These are phyloP conservation scores for Drosophila robusta DNA, from an alignment of 2,888 invertebrate species.

Conservation along the genomic window DNA sequence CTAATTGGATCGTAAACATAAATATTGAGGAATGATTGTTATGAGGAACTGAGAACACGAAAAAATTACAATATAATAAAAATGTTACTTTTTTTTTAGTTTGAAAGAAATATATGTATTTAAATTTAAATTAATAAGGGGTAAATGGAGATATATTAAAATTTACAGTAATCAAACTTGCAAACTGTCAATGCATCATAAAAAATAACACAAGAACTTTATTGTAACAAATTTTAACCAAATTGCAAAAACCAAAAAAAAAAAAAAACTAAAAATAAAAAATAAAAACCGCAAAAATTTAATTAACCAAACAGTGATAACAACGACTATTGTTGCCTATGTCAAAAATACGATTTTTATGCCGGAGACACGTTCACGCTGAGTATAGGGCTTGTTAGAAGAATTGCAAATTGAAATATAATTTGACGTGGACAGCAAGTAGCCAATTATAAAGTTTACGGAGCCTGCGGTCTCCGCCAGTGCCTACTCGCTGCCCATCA, in stretches of 20 bases:
- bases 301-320: neutral
- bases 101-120: neutral
- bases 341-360: slow-evolving; percentile 50
- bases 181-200: neutral
- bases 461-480: neutral
- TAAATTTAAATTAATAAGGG: neutral
- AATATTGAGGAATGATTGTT: too few relatives aligned
- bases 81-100: too few relatives aligned
- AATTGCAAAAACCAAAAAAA: slow-evolving; percentile 2
- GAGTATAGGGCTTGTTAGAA: neutral
- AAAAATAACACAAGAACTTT: slow-evolving; percentile 9
- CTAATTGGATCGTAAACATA: too few relatives aligned
- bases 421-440: neutral
- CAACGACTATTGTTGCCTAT: slow-evolving; percentile 28
- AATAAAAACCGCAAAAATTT: slow-evolving; percentile 18
- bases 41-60: too few relatives aligned
- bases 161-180: neutral
- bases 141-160: neutral
- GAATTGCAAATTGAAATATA: neutral
- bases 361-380: slow-evolving; percentile 37
- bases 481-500: neutral
- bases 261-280: neutral
- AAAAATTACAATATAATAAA: too few relatives aligned
- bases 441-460: slow-evolving; percentile 3
- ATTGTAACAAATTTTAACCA: slow-evolving; percentile 16